These are phyloP conservation scores for Trachythela sp. DNA, from an alignment of 64 coral and sea anemone genomes.

Conservation along the genomic window DNA sequence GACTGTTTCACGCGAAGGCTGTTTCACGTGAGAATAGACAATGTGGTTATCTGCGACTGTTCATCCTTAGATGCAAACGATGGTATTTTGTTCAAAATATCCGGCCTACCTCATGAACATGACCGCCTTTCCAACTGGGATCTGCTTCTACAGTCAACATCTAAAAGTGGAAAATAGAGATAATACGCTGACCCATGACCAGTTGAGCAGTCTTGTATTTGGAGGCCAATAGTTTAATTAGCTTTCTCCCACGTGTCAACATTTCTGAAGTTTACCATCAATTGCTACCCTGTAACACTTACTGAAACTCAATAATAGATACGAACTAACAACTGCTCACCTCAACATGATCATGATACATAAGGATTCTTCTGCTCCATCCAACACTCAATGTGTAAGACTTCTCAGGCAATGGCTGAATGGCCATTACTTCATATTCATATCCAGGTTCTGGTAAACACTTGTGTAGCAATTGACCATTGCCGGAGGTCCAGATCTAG, in stretches of 20 bases:
- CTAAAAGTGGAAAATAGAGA: constrained; percentile 22
- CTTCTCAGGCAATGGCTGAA: constrained; percentile 74
- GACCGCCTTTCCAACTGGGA: constrained; percentile 85
- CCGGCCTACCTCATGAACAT: constrained; percentile 72
- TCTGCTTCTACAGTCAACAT: constrained; percentile 60
- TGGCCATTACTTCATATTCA: constrained; percentile 73
- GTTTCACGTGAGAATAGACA: too few species aligned
- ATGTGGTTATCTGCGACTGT: too few species aligned
- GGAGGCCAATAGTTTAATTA: too few species aligned
- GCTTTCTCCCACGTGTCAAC: neutral
- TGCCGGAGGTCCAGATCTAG: constrained; percentile 82
- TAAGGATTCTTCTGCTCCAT: constrained; percentile 78
- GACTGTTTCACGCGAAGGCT: too few species aligned
- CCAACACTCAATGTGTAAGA: constrained; percentile 78
- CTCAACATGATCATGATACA: constrained; percentile 72
- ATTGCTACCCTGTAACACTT: too few species aligned
- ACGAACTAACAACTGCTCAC: too few species aligned
- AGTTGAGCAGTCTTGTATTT: too few species aligned
- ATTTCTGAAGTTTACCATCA: too few species aligned
- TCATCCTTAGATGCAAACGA: too few species aligned
- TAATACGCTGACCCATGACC: neutral
- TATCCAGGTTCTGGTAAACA: constrained; percentile 49
- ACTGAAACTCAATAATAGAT: too few species aligned
- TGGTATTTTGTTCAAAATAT: too few species aligned
- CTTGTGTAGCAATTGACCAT: constrained; percentile 78